Base-by-base conservation (phyloP, 2,113 vertebrate species). In the Protobothrops flavoviridis region DNA sequence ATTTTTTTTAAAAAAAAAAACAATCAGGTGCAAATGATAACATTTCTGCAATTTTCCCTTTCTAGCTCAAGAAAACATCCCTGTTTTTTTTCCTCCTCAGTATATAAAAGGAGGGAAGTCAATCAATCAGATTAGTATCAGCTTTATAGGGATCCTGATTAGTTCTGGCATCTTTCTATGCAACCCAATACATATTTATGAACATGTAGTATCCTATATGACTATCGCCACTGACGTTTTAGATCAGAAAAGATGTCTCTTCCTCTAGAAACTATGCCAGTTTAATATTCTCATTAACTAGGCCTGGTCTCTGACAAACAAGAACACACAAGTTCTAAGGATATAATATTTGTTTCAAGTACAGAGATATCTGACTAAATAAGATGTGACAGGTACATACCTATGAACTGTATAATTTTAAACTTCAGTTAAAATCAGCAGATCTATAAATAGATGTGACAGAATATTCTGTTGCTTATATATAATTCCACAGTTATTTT, bases 271-370 rank as follows among this genome's bases (percentile, higher is more conserved):
- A 64, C 21, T 88, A 87, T n/a, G 64, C 45, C 57, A 92, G 29
- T 88, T 59, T 69, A 39, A 88, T 69, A 92, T 92, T 88, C 86
- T 92, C 45, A 92, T 92, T 20, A 87, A 69, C 86, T 88, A 59
- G 56, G 52, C 39, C n/a, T 39, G 85, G 45, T 64, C 86, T 88
- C 15, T 88, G 91, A 92, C 57, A 91, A 48, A 90, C 8, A 91
- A 85, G 53, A 53, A 53, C 74, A 56, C 45, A 57, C 33, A 92
- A 26, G 57, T 59, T 92, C 61, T 24, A 64, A 92, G 45, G 85
- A 87, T 17, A 64, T 52, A 87, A 39, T 52, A 92, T 92, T 87
- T 50, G 45, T 15, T 87, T 92, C 20, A 92, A 64, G 43, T 87
- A 87, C 10, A 92, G 56, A 87, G 45, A 48, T 57, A 52, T 15